A percentile compares a stretch with the other conserved stretches of the same genome.
Conservation (phyloP, 2,888 invertebrate genomes). For the Spilosoma lubricipeda region DNA sequence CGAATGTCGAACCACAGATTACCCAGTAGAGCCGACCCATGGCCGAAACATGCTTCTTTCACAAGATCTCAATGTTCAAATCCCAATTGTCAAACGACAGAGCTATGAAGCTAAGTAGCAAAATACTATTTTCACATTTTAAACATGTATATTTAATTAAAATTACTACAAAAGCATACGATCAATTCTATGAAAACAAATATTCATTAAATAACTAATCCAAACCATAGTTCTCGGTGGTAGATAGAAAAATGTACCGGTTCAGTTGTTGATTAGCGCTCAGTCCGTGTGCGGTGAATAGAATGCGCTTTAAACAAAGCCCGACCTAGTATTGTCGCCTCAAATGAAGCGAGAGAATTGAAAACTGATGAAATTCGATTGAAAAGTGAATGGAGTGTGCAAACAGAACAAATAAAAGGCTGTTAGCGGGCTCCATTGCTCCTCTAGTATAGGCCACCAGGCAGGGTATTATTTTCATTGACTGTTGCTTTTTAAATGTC, state of each 20-base stretch:
- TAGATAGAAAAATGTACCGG: slow-evolving; percentile 2
- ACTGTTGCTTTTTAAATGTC: slow-evolving; percentile 45
- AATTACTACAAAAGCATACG: background rate
- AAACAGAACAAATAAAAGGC: slow-evolving; percentile 47
- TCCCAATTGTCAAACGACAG: too few relatives aligned
- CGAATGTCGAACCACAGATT: background rate
- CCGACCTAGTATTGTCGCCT: slow-evolving; percentile 34
- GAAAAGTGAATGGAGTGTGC: slow-evolving; percentile 51
- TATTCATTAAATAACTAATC: slow-evolving; percentile 4
- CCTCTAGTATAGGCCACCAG: slow-evolving; percentile 51
- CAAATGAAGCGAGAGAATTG: slow-evolving; percentile 58
- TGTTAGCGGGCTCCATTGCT: slow-evolving; percentile 32
- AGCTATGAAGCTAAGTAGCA: background rate
- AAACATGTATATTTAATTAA: background rate
- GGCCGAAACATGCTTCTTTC: background rate
- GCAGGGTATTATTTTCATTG: slow-evolving; percentile 46
- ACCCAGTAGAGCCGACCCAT: background rate
- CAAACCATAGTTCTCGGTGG: slow-evolving; percentile 1
- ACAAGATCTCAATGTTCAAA: background rate
- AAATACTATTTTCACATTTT: background rate
- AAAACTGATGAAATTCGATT: slow-evolving; percentile 57
- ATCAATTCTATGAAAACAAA: background rate
- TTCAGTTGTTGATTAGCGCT: slow-evolving; percentile 1
- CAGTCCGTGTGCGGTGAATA: slow-evolving; percentile 24
- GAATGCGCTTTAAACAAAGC: slow-evolving; percentile 38